A percentile compares a stretch with the other conserved stretches of the same genome.
These are phyloP conservation scores for Hyles vespertilio DNA, from an alignment of 1,140 invertebrate genomes.

Conservation along the genomic window DNA sequence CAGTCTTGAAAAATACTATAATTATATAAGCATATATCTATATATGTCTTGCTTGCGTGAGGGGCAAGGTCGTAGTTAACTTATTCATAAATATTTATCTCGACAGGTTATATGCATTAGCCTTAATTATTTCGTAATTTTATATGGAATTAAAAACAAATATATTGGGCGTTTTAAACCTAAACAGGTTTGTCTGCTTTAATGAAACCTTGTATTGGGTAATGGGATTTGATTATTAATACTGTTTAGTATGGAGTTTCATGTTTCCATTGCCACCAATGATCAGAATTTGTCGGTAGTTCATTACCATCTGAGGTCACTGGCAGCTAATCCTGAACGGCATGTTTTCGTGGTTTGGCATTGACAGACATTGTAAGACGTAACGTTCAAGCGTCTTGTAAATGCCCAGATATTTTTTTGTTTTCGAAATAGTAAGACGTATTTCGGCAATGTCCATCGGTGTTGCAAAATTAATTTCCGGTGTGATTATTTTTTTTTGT, in stretches of 20 bases:
- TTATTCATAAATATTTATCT: too few species aligned
- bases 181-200: slow-evolving; percentile 2
- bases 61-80: too few species aligned
- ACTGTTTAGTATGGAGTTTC: too few species aligned
- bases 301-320: slow-evolving; percentile 8
- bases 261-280: too few species aligned
- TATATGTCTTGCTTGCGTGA: too few species aligned
- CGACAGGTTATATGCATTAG: too few species aligned
- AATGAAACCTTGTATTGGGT: not conserved
- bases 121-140: not conserved
- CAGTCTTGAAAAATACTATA: too few species aligned
- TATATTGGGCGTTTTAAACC: not conserved
- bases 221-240: not conserved
- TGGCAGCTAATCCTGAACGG: slow-evolving; percentile 5
- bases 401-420: slow-evolving; percentile 15
- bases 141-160: not conserved
- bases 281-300: not conserved
- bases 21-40: too few species aligned
- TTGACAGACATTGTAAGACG: slow-evolving; percentile 17
- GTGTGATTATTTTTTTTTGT: slow-evolving; percentile 20
- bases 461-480: slow-evolving; percentile 13
- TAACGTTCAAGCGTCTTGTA: slow-evolving; percentile 8
- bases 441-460: slow-evolving; percentile 27
- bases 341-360: slow-evolving; percentile 13
- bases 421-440: slow-evolving; percentile 29